Evolutionary conservation across 2,888 invertebrate species (phyloP).

Genomic region (Theretra japonica): DNA sequence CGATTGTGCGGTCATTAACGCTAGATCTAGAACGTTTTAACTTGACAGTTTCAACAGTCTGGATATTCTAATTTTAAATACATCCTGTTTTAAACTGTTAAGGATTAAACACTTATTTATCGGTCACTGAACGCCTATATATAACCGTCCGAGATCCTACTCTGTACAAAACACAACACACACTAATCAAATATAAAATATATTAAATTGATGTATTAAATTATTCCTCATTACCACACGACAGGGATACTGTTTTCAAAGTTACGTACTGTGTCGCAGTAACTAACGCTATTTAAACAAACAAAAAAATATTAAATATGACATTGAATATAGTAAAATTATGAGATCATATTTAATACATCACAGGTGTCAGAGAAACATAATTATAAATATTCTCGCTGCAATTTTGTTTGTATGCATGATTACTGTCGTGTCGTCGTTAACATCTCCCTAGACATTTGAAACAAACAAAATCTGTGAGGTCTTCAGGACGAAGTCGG

Average conservation of each 20-base stretch:
- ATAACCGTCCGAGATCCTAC: background rate
- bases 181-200: constrained; percentile 40
- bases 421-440: constrained; percentile 29
- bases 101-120: background rate
- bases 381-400: constrained; percentile 57
- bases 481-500: background rate
- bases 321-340: constrained; percentile 81
- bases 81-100: background rate
- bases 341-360: constrained; percentile 88
- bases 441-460: constrained; percentile 56
- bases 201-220: constrained; percentile 81
- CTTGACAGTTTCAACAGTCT: background rate
- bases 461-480: constrained; percentile 63
- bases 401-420: constrained; percentile 34
- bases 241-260: constrained; percentile 64
- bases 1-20: too few species aligned
- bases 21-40: too few species aligned
- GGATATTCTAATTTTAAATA: background rate
- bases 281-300: constrained; percentile 70
- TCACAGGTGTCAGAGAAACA: constrained; percentile 86
- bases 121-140: background rate
- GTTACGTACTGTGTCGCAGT: constrained; percentile 50
- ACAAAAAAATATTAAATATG: constrained; percentile 76
- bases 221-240: constrained; percentile 70
- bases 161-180: constrained; percentile 15